phyloP scores from a whole-genome alignment of 2,797 vertebrate species.

The Petrocephalus sullivani region DNA sequence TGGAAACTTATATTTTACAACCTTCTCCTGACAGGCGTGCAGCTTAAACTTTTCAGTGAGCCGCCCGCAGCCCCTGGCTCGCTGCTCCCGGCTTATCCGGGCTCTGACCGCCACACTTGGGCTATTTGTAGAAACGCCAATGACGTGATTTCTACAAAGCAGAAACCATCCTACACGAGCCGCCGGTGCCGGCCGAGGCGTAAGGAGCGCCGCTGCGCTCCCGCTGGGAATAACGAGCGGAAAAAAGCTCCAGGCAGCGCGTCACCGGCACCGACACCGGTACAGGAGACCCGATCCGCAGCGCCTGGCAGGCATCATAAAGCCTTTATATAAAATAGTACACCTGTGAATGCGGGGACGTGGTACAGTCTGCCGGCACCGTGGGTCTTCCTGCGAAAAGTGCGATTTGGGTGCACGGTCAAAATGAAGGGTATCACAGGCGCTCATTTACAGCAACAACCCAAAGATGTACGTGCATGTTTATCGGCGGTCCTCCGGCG shows the following conservation, averaged over 20 bases:
- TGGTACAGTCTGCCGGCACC: background rate
- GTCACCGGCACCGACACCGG: background rate
- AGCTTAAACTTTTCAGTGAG: background rate
- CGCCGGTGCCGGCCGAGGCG: slow-evolving; percentile 21
- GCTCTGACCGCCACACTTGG: slow-evolving; percentile 14
- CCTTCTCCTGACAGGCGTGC: background rate
- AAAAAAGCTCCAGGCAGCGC: background rate
- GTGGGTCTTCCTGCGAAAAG: background rate
- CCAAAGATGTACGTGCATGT: no score
- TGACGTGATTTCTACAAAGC: slow-evolving; percentile 37
- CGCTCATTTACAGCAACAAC: background rate
- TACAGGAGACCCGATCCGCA: background rate
- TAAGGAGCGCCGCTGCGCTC: slow-evolving; percentile 19
- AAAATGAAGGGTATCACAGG: background rate
- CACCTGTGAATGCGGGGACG: background rate
- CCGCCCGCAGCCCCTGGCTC: background rate
- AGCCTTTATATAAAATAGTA: background rate
- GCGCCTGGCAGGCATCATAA: background rate
- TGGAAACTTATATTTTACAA: background rate
- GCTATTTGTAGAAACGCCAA: slow-evolving; percentile 38
- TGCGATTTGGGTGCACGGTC: background rate
- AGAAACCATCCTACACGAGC: slow-evolving; percentile 33
- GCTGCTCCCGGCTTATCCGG: background rate
- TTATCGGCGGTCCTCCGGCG: background rate
- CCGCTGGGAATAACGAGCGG: background rate